These are phyloP conservation scores for Danio albolineatus DNA, from an alignment of 2,797 vertebrate genomes.

Conservation along the genomic window DNA sequence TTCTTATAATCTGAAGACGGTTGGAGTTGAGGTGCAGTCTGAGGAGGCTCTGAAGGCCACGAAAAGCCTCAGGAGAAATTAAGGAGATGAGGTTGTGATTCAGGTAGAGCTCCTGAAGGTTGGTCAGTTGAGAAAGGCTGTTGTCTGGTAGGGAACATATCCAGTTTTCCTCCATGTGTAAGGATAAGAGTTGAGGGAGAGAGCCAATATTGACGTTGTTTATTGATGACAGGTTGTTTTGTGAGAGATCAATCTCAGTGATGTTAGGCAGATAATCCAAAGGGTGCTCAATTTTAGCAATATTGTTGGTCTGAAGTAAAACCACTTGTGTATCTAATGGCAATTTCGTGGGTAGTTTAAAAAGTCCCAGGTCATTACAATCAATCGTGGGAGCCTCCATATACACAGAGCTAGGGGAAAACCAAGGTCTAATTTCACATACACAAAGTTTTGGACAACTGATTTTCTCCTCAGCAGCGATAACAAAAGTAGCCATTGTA, in stretches of 20 bases:
- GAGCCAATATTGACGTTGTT: conserved; percentile 85
- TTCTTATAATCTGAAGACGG: conserved; percentile 87
- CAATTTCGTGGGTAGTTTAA: conserved; percentile 84
- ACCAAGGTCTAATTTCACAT: conserved; percentile 97
- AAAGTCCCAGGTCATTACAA: conserved; percentile 95
- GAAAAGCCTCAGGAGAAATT: conserved; percentile 90
- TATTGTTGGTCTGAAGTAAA: conserved; percentile 95
- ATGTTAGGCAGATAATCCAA: conserved; percentile 92
- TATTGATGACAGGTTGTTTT: conserved; percentile 94
- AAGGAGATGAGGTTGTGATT: conserved; percentile 95
- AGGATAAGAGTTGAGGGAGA: conserved; percentile 88
- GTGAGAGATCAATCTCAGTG: conserved; percentile 96
- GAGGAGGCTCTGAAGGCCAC: conserved; percentile 88
- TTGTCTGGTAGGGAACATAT: conserved; percentile 87
- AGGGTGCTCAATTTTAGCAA: conserved; percentile 87
- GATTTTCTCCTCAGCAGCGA: conserved; percentile 83
- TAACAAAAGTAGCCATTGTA: conserved; percentile 84
- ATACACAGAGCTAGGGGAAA: conserved; percentile 93
- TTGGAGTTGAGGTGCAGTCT: conserved; percentile 98
- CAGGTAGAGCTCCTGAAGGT: conserved; percentile 96
- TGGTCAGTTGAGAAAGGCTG: conserved; percentile 87
- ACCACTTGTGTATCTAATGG: conserved; percentile 92
- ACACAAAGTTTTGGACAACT: conserved; percentile 91
- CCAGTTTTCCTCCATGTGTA: conserved; percentile 97
- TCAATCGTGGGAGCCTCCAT: conserved; percentile 96